Evolutionary conservation across 2,113 vertebrate genomes (phyloP), one percentile per base, ranked within the genome.

Genomic region (Felis chaus): DNA sequence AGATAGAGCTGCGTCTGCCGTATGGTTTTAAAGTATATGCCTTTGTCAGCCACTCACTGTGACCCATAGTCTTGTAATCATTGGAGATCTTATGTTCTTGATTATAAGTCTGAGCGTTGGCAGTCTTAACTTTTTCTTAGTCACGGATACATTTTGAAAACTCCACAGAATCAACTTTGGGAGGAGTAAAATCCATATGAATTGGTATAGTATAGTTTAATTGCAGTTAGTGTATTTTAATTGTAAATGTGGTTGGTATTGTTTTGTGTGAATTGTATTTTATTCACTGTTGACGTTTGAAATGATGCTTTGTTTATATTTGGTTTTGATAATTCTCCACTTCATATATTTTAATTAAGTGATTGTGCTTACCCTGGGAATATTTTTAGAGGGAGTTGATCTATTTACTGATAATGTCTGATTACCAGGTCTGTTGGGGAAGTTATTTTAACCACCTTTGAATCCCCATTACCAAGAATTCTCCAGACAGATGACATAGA

Each of bases 81-180:
- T 12, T 94, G 66, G 68, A 71, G 93, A 36, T 79, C 3, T 92
- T 66, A 9, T 6, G 29, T 39, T 48, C 73, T 63, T 90, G 66
- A 83, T 79, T 69, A 1, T 57, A 29, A n/a, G 23, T 68, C 66
- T 93, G 88, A 19, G 66, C 66, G 87, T 88, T 31, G 15, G 15
- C 76, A 5, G 82, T 90, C 63, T 61, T 84, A 31, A 88, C 45
- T 94, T 95, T 88, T 89, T 65, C 48, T 92, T 95, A 71, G 25
- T 97, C 14, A 82, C 69, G 21, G 57, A 6, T 90, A 57, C 23
- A 21, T 85, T 86, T 84, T 95, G 74, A 86, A 91, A 91, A 94
- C 25, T 29, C 9, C 13, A 48, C 14, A 69, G 39, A 87, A 68
- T 76, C 45, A 95, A 50, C 45, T 71, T 87, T 45, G 36, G 41